These are phyloP conservation scores for Scaptomyza cyrtandrae DNA, from an alignment of 2,888 invertebrate genomes.

Conservation along the genomic window DNA sequence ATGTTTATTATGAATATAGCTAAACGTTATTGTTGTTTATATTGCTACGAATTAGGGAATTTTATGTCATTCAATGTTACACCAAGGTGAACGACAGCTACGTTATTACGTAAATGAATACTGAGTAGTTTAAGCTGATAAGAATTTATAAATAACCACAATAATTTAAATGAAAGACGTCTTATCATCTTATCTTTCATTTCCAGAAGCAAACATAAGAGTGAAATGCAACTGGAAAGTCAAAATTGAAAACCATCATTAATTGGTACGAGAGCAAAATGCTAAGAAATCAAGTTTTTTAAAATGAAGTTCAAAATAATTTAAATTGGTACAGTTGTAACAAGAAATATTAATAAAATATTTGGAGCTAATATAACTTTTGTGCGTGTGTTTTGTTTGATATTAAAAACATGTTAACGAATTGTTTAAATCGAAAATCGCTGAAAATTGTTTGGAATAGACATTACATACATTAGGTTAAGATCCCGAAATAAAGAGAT, in stretches of 20 bases:
- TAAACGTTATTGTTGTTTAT: neutral
- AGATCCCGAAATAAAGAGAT: too few relatives aligned
- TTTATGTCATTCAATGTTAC: conserved; percentile 57
- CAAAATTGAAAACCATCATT: neutral
- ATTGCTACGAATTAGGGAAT: neutral
- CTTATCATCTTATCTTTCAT: conserved; percentile 16
- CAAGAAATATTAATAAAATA: neutral
- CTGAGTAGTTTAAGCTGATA: conserved; percentile 31
- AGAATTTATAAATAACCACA: neutral
- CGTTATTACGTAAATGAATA: neutral
- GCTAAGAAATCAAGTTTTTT: neutral
- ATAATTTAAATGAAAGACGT: neutral
- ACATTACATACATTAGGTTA: too few relatives aligned
- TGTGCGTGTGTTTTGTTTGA: neutral
- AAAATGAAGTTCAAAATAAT: neutral
- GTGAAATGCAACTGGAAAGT: neutral
- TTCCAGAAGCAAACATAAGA: conserved; percentile 18
- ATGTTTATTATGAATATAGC: neutral
- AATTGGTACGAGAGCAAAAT: neutral
- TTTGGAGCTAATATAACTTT: neutral
- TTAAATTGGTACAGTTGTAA: neutral
- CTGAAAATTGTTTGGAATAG: too few relatives aligned
- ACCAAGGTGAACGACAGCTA: conserved; percentile 52
- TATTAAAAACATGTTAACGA: too few relatives aligned
- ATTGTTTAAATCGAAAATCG: too few relatives aligned